Conservation (phyloP, 2,113 vertebrate species). For the Ardeotis arabs region DNA sequence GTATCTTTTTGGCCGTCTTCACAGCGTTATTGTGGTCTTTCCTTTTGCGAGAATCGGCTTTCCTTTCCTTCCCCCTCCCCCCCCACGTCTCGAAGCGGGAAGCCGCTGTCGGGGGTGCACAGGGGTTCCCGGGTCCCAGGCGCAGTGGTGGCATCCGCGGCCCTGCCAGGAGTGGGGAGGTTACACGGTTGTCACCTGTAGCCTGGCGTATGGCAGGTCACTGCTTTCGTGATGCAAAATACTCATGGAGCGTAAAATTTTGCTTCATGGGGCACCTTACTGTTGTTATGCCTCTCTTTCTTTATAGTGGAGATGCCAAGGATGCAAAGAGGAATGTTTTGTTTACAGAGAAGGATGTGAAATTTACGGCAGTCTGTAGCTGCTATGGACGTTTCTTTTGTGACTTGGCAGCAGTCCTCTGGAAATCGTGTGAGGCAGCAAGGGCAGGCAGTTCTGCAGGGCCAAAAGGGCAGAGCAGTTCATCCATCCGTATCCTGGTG, state of each 20-base stretch:
- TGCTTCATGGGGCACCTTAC: background rate
- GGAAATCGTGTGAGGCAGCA: no score
- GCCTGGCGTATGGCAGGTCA: rapidly evolving
- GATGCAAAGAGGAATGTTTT: background rate
- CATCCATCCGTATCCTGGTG: background rate
- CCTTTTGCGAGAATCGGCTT: background rate
- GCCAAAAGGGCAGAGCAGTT: background rate
- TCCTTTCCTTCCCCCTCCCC: no score
- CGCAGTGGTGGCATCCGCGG: background rate
- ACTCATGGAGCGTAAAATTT: rapidly evolving
- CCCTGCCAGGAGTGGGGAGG: background rate
- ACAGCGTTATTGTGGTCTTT: background rate
- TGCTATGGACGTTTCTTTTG: background rate
- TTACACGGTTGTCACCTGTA: rapidly evolving
- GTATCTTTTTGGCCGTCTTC: no score
- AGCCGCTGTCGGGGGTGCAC: background rate
- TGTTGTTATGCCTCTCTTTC: background rate
- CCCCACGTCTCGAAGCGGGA: no score
- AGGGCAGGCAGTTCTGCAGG: background rate
- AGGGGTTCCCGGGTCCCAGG: background rate
- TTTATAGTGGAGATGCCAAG: background rate
- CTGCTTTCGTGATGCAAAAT: background rate
- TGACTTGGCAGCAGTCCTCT: background rate
- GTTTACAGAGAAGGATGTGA: background rate
- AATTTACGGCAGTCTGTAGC: background rate